Evolutionary conservation across 1,140 invertebrate species (phyloP).

Genomic region (Oppia nitens): DNA sequence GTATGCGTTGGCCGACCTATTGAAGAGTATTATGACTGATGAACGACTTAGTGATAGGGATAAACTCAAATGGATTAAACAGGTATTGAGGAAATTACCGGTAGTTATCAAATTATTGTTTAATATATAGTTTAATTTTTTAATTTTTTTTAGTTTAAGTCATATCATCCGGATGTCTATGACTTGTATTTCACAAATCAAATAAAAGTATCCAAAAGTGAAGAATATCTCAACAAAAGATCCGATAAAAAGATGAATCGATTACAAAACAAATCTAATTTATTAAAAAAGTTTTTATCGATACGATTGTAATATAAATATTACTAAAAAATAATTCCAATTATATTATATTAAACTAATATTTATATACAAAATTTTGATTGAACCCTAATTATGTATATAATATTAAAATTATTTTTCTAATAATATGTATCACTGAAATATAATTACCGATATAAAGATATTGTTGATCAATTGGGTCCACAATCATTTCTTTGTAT

Average conservation of each 20-base stretch:
- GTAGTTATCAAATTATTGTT: neutral
- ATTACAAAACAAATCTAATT: neutral
- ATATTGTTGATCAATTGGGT: too few species aligned
- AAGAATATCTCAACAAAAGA: neutral
- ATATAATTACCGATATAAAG: too few species aligned
- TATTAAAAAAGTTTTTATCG: slow-evolving; percentile 7
- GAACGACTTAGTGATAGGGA: slow-evolving; percentile 2
- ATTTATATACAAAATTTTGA: too few species aligned
- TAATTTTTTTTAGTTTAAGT: slow-evolving; percentile 4
- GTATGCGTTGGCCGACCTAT: slow-evolving; percentile 1
- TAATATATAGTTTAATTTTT: neutral
- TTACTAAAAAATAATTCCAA: too few species aligned
- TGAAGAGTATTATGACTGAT: slow-evolving; percentile 8
- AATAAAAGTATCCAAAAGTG: neutral
- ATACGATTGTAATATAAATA: slow-evolving; percentile 1
- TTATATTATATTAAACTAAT: too few species aligned
- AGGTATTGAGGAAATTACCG: neutral
- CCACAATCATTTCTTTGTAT: too few species aligned
- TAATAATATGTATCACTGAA: too few species aligned
- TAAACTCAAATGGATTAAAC: slow-evolving; percentile 14
- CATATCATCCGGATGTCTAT: slow-evolving; percentile 11
- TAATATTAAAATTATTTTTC: too few species aligned
- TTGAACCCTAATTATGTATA: too few species aligned
- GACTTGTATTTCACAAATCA: slow-evolving; percentile 9
- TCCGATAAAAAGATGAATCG: neutral